These are phyloP conservation scores for Ellobium chinense DNA, from an alignment of 2,888 invertebrate species.

Conservation along the genomic window DNA sequence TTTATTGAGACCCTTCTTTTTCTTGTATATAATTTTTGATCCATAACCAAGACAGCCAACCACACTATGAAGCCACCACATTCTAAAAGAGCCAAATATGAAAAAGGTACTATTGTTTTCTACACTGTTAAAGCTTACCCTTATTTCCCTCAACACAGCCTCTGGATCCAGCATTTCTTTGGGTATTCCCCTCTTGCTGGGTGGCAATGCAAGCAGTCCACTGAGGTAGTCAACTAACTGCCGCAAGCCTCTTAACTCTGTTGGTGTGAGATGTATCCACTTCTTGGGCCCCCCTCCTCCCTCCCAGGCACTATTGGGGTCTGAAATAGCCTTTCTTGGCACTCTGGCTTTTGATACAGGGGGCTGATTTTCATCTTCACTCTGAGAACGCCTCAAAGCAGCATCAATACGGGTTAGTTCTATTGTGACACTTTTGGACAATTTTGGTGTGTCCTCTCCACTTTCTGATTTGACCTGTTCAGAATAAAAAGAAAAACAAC, in stretches of 20 bases:
- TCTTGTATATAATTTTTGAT: too few species aligned
- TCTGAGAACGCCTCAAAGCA: slow-evolving; percentile 28
- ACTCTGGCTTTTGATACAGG: slow-evolving; percentile 12
- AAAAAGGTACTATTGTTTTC: too few species aligned
- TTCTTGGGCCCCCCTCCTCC: slow-evolving; percentile 51
- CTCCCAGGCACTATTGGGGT: slow-evolving; percentile 42
- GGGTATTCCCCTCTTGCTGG: slow-evolving; percentile 94
- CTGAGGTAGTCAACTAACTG: slow-evolving; percentile 91
- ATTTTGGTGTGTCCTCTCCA: slow-evolving; percentile 57
- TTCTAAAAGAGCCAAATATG: too few species aligned
- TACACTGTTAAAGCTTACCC: slow-evolving; percentile 73
- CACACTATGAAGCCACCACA: too few species aligned
- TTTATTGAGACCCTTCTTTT: too few species aligned
- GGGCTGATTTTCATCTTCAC: slow-evolving; percentile 43
- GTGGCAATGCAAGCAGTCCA: slow-evolving; percentile 91
- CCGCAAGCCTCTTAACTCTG: slow-evolving; percentile 79
- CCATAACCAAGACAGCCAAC: too few species aligned
- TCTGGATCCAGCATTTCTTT: slow-evolving; percentile 93
- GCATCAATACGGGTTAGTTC: slow-evolving; percentile 70
- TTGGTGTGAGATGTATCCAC: slow-evolving; percentile 66
- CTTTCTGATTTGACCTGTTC: slow-evolving; percentile 43
- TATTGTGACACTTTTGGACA: slow-evolving; percentile 67
- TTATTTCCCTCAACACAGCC: slow-evolving; percentile 91
- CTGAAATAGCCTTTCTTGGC: slow-evolving; percentile 40
- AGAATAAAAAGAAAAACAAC: too few species aligned